Evolutionary conservation across 2,797 vertebrate species (phyloP).

Genomic region (Mus caroli): DNA sequence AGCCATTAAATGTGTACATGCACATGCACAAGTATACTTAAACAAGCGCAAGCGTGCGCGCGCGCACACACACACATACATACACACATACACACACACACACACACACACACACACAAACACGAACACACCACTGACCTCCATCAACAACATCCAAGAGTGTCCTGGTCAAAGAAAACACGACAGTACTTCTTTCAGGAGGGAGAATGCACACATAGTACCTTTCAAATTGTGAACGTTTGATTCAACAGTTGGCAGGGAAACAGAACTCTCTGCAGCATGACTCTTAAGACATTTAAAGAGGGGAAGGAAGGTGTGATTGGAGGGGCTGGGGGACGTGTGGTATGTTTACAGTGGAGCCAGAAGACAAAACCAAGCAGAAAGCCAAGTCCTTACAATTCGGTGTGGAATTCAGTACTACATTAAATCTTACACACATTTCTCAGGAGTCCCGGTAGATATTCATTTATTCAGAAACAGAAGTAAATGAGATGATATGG

Average conservation of each 20-base stretch:
- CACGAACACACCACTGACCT: not conserved
- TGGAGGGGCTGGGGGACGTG: not conserved
- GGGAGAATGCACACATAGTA: accelerated
- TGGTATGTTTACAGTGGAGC: constrained; percentile 70
- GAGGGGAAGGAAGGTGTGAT: not conserved
- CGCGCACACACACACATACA: not conserved
- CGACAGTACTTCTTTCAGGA: not conserved
- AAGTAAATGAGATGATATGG: not conserved
- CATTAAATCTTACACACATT: not conserved
- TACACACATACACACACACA: not conserved
- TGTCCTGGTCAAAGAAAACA: constrained; percentile 46
- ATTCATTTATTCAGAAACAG: not conserved
- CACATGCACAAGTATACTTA: not conserved
- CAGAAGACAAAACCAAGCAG: not conserved
- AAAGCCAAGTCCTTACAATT: not conserved
- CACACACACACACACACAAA: not conserved
- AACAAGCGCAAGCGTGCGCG: no score
- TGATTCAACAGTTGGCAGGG: constrained; percentile 56
- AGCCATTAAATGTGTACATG: constrained; percentile 68
- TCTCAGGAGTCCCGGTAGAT: not conserved
- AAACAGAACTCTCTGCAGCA: constrained; percentile 45
- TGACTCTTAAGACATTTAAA: constrained; percentile 65
- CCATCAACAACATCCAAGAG: constrained; percentile 65
- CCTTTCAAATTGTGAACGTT: constrained; percentile 60
- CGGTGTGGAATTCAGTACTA: not conserved